A percentile compares a stretch with the other conserved stretches of the same genome.
phyloP scores from a whole-genome alignment of 2,888 invertebrate species.

The Cheilosia impressa region DNA sequence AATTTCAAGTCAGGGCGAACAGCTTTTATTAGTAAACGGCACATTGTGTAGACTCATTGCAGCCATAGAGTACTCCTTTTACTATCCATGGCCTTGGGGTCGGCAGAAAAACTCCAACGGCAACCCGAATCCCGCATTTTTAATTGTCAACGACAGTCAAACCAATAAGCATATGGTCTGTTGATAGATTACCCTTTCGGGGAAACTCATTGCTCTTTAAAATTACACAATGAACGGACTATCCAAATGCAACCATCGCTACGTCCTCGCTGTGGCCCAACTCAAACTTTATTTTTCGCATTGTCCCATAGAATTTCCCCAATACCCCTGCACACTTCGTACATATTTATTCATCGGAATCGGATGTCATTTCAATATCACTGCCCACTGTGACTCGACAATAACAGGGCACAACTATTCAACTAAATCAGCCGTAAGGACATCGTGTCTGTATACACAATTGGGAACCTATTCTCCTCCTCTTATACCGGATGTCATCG shows the following conservation, averaged over 20 bases:
- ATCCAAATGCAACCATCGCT: background rate
- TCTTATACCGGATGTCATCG: constrained; percentile 60
- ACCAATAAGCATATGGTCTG: constrained; percentile 2
- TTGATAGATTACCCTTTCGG: constrained; percentile 32
- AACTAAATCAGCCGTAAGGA: constrained; percentile 65
- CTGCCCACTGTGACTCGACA: constrained; percentile 38
- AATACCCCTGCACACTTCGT: constrained; percentile 18
- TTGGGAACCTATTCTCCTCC: constrained; percentile 33
- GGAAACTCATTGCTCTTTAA: constrained; percentile 13
- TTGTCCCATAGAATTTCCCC: background rate
- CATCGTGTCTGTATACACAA: constrained; percentile 37
- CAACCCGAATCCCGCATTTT: constrained; percentile 28
- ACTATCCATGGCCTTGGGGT: background rate
- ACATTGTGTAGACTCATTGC: no score
- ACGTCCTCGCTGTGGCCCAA: background rate
- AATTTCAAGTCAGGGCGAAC: no score
- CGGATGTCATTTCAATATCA: constrained; percentile 67
- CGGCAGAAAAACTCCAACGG: background rate
- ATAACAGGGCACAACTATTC: constrained; percentile 48
- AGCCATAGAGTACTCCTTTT: background rate
- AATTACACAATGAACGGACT: constrained; percentile 23
- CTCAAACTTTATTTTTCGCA: background rate
- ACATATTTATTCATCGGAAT: constrained; percentile 58
- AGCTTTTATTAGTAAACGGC: background rate
- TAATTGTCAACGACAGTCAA: constrained; percentile 31